A percentile compares a stretch with the other conserved stretches of the same genome.
phyloP scores from a whole-genome alignment of 53 echinoderm and acorn worm species.

The Paracentrotus lividus region DNA sequence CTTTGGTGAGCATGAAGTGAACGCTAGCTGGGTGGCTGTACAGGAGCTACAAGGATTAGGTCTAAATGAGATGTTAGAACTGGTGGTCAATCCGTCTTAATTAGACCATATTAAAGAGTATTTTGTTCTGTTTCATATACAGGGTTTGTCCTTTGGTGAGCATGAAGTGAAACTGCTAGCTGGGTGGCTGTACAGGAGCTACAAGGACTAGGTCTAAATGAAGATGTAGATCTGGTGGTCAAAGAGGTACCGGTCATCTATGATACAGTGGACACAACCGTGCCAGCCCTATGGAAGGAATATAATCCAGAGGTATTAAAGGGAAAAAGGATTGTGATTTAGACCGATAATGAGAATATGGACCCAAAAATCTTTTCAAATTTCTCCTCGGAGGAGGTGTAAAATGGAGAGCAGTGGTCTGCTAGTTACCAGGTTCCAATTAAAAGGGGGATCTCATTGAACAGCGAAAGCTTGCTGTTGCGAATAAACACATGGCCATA shows the following conservation, averaged over 20 bases:
- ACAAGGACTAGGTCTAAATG: conserved; percentile 71
- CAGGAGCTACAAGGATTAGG: conserved; percentile 83
- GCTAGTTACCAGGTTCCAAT: too few relatives aligned
- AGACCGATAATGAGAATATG: too few relatives aligned
- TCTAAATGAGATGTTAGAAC: conserved; percentile 78
- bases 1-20: conserved; percentile 92
- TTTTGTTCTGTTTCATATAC: not conserved
- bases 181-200: conserved; percentile 94
- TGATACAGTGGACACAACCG: conserved; percentile 78
- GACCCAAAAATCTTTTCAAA: too few relatives aligned
- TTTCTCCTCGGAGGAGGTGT: too few relatives aligned
- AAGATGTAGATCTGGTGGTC: conserved; percentile 79
- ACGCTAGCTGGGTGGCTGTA: conserved; percentile 94
- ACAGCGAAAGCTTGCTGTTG: too few relatives aligned
- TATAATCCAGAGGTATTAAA: conserved; percentile 92
- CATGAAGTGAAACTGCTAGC: conserved; percentile 94
- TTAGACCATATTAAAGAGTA: too few relatives aligned
- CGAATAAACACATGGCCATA: too few relatives aligned
- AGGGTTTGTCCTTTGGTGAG: conserved; percentile 98
- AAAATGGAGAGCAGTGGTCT: too few relatives aligned
- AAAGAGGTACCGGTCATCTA: conserved; percentile 91
- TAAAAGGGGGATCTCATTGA: too few relatives aligned
- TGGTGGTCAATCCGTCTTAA: too few relatives aligned
- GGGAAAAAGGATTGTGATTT: too few relatives aligned
- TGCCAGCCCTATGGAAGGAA: conserved; percentile 92